These are phyloP conservation scores for Morpho achilles DNA, from an alignment of 2,888 invertebrate species.

Conservation along the genomic window DNA sequence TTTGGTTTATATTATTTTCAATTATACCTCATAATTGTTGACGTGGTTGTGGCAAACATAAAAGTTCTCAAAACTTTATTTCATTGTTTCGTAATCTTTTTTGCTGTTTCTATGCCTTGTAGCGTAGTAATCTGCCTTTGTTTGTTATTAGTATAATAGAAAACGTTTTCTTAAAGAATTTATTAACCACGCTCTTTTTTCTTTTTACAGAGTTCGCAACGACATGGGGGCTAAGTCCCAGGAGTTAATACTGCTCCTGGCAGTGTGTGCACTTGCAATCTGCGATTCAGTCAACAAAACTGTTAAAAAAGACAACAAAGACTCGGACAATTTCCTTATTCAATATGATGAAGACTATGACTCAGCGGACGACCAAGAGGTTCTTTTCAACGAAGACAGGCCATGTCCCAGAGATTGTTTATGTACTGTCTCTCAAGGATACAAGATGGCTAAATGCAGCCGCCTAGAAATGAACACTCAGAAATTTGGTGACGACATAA, in stretches of 20 bases:
- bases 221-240: constrained; percentile 73
- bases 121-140: not conserved
- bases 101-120: constrained; percentile 30
- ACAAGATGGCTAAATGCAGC: constrained; percentile 82
- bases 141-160: too few relatives aligned
- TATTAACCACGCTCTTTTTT: constrained; percentile 20
- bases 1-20: not conserved
- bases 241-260: constrained; percentile 73
- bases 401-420: constrained; percentile 82
- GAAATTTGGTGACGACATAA: constrained; percentile 82
- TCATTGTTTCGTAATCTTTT: constrained; percentile 50
- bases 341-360: constrained; percentile 70
- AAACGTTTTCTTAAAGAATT: not conserved
- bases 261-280: constrained; percentile 62
- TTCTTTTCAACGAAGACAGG: constrained; percentile 66
- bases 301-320: constrained; percentile 50
- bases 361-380: constrained; percentile 68
- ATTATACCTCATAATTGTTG: constrained; percentile 9
- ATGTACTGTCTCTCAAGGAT: constrained; percentile 80
- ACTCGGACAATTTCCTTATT: constrained; percentile 52
- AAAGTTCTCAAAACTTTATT: constrained; percentile 7
- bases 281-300: constrained; percentile 60
- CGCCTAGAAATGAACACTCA: constrained; percentile 83
- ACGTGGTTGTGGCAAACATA: constrained; percentile 6
- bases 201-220: constrained; percentile 70